Evolutionary conservation across 2,888 invertebrate species (phyloP).

Genomic region (Ectemnius continuus): DNA sequence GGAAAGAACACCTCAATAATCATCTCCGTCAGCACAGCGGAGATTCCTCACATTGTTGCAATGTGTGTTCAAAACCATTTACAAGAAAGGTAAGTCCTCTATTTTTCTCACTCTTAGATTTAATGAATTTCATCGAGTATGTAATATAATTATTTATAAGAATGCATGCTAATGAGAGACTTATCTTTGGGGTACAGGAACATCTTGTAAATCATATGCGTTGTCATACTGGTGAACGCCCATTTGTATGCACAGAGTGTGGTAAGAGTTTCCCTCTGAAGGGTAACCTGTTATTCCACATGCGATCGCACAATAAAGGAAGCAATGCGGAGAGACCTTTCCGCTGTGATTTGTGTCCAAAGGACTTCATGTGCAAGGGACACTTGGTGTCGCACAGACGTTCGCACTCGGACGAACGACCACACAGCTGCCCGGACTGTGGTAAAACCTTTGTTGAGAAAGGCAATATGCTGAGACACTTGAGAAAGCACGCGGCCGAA

Average conservation of each 20-base stretch:
- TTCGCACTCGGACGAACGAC: slow-evolving; percentile 85
- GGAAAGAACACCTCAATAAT: slow-evolving; percentile 86
- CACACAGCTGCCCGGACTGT: slow-evolving; percentile 84
- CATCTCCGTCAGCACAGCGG: slow-evolving; percentile 86
- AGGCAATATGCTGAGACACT: slow-evolving; percentile 87
- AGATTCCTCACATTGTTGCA: slow-evolving; percentile 86
- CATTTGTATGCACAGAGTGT: slow-evolving; percentile 90
- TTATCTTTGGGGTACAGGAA: slow-evolving; percentile 76
- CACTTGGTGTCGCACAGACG: slow-evolving; percentile 90
- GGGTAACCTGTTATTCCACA: slow-evolving; percentile 91
- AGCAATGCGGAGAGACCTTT: slow-evolving; percentile 84
- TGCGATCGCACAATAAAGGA: slow-evolving; percentile 90
- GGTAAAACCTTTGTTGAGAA: slow-evolving; percentile 90
- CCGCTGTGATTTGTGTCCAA: slow-evolving; percentile 90
- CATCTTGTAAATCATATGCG: slow-evolving; percentile 88
- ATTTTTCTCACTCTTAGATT: neutral
- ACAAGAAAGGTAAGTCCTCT: slow-evolving; percentile 80
- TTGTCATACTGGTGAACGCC: slow-evolving; percentile 88
- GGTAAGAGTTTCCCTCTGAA: slow-evolving; percentile 92
- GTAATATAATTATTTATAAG: neutral
- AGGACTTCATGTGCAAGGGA: slow-evolving; percentile 93
- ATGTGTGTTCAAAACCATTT: slow-evolving; percentile 86
- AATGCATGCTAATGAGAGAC: neutral
- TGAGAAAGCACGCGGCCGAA: slow-evolving; percentile 84
- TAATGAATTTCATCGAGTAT: too few species aligned